Conservation (phyloP, 2,113 vertebrate genomes). For the Colinus virginianus region DNA sequence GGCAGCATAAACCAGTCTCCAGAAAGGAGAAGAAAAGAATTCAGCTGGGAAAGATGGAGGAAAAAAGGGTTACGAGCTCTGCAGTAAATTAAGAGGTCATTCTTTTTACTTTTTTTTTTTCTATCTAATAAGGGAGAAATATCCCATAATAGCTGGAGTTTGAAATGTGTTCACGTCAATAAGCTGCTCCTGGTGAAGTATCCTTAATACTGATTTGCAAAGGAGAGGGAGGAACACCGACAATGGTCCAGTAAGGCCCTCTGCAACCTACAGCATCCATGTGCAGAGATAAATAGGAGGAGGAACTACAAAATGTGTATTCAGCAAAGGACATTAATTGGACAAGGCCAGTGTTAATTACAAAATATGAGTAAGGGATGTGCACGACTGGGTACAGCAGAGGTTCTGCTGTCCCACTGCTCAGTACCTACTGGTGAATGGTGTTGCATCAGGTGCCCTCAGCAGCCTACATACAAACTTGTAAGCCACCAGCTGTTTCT, state of each 20-base stretch:
- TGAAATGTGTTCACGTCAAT: background rate
- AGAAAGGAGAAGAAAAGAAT: background rate
- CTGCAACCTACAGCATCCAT: background rate
- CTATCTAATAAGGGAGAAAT: background rate
- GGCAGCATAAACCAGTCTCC: background rate
- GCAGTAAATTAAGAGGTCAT: background rate
- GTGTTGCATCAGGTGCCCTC: background rate
- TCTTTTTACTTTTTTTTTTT: background rate
- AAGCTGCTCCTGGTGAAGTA: background rate
- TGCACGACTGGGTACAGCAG: background rate
- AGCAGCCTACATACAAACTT: background rate
- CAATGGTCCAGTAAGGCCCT: accelerated
- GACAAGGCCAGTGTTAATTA: background rate
- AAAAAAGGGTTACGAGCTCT: background rate
- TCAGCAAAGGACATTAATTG: background rate
- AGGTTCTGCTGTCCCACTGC: background rate
- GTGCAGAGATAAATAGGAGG: background rate
- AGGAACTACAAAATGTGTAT: accelerated
- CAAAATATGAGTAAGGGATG: background rate
- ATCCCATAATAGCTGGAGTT: background rate
- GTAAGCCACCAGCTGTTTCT: background rate
- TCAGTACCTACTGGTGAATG: background rate
- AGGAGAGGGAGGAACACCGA: background rate
- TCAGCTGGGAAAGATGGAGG: background rate
- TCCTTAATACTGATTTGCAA: background rate